Conservation (phyloP, 92 coral and sea anemone genomes). For the Palythoa grandis region DNA sequence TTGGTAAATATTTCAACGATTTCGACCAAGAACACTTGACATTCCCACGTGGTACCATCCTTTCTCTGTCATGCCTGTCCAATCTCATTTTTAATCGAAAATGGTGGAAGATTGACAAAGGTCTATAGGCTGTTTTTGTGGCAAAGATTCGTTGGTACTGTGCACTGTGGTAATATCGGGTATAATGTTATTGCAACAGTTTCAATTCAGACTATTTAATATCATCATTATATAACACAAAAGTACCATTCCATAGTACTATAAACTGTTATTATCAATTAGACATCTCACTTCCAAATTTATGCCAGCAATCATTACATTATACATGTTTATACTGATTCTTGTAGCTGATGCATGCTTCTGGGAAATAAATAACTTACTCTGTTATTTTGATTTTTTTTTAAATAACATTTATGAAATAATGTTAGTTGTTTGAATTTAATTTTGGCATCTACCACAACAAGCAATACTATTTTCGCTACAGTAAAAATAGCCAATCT, state of each 20-base stretch:
- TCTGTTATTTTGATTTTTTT: conserved; percentile 25
- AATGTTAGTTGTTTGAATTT: conserved; percentile 18
- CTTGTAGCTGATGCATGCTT: neutral
- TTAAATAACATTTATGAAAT: conserved; percentile 34
- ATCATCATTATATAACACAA: neutral
- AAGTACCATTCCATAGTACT: neutral
- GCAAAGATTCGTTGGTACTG: no score
- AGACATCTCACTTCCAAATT: conserved; percentile 4
- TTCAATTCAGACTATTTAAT: neutral
- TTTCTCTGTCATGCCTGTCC: no score
- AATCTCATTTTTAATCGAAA: no score
- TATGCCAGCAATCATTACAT: neutral
- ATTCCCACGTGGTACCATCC: no score
- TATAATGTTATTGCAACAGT: neutral
- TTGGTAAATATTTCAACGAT: no score
- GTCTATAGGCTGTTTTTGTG: no score
- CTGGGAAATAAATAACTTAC: conserved; percentile 46
- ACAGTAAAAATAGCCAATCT: neutral
- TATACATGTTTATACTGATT: neutral
- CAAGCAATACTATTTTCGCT: neutral
- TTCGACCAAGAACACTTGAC: no score
- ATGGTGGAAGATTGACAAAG: no score
- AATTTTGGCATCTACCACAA: neutral
- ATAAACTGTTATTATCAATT: neutral
- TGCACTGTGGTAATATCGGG: neutral